These are phyloP conservation scores for Stenodema calcarata DNA, from an alignment of 2,888 invertebrate genomes.

Conservation along the genomic window DNA sequence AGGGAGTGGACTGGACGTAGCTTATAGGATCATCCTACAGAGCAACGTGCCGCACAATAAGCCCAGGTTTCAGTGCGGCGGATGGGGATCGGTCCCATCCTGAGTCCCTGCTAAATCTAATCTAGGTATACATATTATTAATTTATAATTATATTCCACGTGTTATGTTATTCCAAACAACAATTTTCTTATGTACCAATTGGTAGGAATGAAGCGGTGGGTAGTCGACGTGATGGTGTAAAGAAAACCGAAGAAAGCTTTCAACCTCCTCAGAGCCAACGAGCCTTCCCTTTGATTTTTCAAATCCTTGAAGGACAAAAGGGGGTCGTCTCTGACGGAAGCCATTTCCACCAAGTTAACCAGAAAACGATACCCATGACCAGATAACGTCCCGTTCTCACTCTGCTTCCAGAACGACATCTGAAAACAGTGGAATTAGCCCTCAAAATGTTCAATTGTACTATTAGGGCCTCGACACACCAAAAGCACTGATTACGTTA, in stretches of 20 bases:
- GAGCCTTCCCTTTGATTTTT: conserved; percentile 40
- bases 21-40: too few relatives aligned
- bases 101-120: too few relatives aligned
- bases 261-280: background rate
- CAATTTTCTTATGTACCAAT: background rate
- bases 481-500: background rate
- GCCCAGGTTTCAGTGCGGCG: too few relatives aligned
- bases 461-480: background rate
- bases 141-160: too few relatives aligned
- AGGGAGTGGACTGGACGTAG: too few relatives aligned
- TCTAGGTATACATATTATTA: too few relatives aligned
- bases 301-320: conserved; percentile 18
- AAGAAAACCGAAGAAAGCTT: conserved; percentile 21
- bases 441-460: background rate
- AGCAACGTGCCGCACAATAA: too few relatives aligned
- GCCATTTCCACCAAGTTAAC: conserved; percentile 42
- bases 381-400: conserved; percentile 34
- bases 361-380: conserved; percentile 21
- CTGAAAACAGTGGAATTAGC: background rate
- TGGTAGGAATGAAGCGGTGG: conserved; percentile 41
- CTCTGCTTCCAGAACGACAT: conserved; percentile 44
- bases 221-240: conserved; percentile 39
- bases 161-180: too few relatives aligned
- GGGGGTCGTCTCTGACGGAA: conserved; percentile 30
- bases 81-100: too few relatives aligned